Base-by-base conservation (phyloP, 2,888 invertebrate genomes). In the Idaea biselata region DNA sequence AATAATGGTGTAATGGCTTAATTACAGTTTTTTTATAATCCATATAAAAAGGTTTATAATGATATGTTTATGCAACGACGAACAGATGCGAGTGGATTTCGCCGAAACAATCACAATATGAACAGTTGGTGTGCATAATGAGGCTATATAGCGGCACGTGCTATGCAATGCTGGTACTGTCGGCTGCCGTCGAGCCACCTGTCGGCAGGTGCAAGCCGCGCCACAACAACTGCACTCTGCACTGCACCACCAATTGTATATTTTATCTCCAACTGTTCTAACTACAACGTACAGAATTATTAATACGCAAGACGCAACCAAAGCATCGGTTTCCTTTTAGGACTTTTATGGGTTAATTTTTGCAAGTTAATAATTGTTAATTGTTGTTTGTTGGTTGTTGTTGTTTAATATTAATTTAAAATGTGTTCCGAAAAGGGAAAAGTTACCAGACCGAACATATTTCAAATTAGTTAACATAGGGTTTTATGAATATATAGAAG, bases 181-280 rank as follows among this genome's bases (percentile, higher is more conserved):
- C 59, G 16, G 18, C 55, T 58, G 60, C 57, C 44, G 62, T 58
- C 55, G 63, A 54, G 33, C 75, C 88, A 88, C 87, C 88, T 88
- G 88, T 75, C 87, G 86, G 66, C 86, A 86, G 87, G 84, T 88
- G 84, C 74, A 70, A 59, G 66, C 25, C 32, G 63, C 69, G 73
- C 68, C 66, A 69, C 66, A 62, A 68, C 69, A 65, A 70, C 71
- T 70, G 72, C 71, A 62, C 66, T 58, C 71, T 70, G 72, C 71
- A 62, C 66, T 58, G 67, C 65, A 55, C 59, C 66, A 65, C 59
- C 60, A 55, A 54, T 59, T 60, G 33, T 59, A 59, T 44, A 11
- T n/a, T n/a, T n/a, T 44, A 44, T 44, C 44, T 44, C 44, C 25
- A 25, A 25, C 25, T 25, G 25, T 8, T 44, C 44, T 44, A 44